Base-by-base conservation (phyloP, 2,113 vertebrate genomes). In the Channa maculata region DNA sequence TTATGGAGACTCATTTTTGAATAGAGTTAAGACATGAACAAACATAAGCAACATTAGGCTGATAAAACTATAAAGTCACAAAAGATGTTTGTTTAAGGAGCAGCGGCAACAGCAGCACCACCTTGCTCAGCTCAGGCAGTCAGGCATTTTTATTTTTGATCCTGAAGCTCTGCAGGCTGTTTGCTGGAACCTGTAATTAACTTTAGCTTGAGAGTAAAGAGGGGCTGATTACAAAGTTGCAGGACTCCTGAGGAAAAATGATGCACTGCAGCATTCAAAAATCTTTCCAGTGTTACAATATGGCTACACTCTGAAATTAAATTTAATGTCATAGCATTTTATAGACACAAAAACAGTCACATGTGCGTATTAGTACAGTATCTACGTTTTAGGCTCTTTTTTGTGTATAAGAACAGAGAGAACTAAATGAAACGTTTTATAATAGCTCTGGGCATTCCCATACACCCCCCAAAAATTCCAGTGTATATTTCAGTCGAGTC, bases 131-230 rank as follows among this genome's bases (percentile, higher is more conserved):
- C 77, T 75, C 66, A 44, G 55, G 52, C 71, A 75, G 62, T 39
- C 71, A 64, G 80, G 58, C 79, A 82, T 85, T 83, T 85, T 75
- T 87, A 73, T 85, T 82, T 24, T 77, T 84, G 79, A 91, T 85
- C 82, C 75, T 82, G 82, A 88, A 86, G 72, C 51, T 86, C 79
- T 81, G 74, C 79, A 77, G 83, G 79, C 88, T 54, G 79, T 76
- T 71, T 55, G 67, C 78, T 78, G 68, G 67, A 89, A 89, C 88
- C 86, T 89, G 83, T 87, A 86, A 93, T 92, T 92, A 91, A 71
- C 71, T 89, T 77, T n/a, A 87, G 72, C 82, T 79, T 75, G 73
- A 85, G 83, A 89, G 76, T 67, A 88, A 77, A 85, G 74, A 77
- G 59, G 64, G 48, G 49, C 54, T 88, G 78, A 91, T 86, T 86